Evolutionary conservation across 2,888 invertebrate species (phyloP), one percentile per base, ranked within the genome.

Genomic region (Salticus scenicus): DNA sequence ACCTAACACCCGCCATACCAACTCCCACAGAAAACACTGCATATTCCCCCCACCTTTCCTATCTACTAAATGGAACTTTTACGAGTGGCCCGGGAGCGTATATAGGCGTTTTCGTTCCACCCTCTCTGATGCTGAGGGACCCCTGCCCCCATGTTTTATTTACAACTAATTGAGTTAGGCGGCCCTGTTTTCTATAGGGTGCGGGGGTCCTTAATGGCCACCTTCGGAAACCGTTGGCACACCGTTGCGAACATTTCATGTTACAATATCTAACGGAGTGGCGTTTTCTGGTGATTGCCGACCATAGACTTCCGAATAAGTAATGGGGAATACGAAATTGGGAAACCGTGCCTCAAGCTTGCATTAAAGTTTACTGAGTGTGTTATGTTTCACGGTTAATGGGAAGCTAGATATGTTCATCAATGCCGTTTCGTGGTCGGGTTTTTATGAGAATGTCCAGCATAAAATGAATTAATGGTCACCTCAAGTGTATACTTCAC

Each of bases 151-250:
- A 80, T 80, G 80, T 80, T 80, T 80, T 80, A 80, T 74, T 80
- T 73, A 80, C 74, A 73, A 51, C 80, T 80, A 80, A 80, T 80
- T 80, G 80, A 80, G 80, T 80, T 80, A 80, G 51, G 28, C 80
- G 17, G 57, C 67, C 67, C 79, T 66, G 20, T 31, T 20, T 79
- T 57, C 67, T 66, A 74, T 57, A 73, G 72, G 63, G 73, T 42
- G 31, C 63, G 63, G 42, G 63, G 20, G 42, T 20, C 37, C 5
- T 51, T 80, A 80, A 80, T 80, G 73, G 80, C 73, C 67, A 73
- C 80, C 80, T 80, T 69, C 67, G 57, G 72, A 47, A 80, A 80
- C 57, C 73, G 74, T 80, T 73, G 74, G 80, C 80, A 80, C 80
- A 73, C 80, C 41, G 67, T 80, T 79, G 30, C 51, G 47, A 31